A percentile compares a stretch with the other conserved stretches of the same genome.
phyloP scores from a whole-genome alignment of 2,888 invertebrate genomes.

The Trachelus iudaicus region DNA sequence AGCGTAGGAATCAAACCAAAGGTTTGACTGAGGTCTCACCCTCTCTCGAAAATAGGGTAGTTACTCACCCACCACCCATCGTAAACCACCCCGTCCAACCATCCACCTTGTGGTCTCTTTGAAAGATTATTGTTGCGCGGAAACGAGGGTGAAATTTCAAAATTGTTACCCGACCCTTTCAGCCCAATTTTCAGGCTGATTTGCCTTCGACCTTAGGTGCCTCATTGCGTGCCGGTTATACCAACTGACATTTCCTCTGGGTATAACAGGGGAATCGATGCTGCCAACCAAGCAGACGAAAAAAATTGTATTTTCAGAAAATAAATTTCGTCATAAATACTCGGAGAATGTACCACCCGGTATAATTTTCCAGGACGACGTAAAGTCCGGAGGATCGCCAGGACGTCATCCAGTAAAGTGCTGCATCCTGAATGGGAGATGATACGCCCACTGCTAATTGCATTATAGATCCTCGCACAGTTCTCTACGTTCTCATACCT shows the following conservation, averaged over 20 bases:
- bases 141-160: conserved; percentile 23
- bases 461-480: conserved; percentile 43
- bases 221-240: neutral
- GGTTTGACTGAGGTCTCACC: conserved; percentile 14
- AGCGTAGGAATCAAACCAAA: conserved; percentile 22
- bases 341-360: neutral
- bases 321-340: neutral
- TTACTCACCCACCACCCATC: neutral
- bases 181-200: conserved; percentile 18
- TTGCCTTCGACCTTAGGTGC: conserved; percentile 8
- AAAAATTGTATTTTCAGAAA: neutral
- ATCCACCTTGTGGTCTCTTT: conserved; percentile 14
- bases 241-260: neutral
- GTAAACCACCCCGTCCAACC: neutral
- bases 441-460: conserved; percentile 38
- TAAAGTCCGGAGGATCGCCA: conserved; percentile 35
- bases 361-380: conserved; percentile 17
- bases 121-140: conserved; percentile 22
- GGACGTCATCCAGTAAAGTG: conserved; percentile 21
- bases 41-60: conserved; percentile 4
- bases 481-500: conserved; percentile 15
- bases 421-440: neutral
- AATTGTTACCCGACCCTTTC: conserved; percentile 18
- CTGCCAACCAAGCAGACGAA: neutral
- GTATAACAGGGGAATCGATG: neutral